A percentile compares a stretch with the other conserved stretches of the same genome.
Conservation (phyloP, 2,113 vertebrate species). For the Corydoras maculifer region DNA sequence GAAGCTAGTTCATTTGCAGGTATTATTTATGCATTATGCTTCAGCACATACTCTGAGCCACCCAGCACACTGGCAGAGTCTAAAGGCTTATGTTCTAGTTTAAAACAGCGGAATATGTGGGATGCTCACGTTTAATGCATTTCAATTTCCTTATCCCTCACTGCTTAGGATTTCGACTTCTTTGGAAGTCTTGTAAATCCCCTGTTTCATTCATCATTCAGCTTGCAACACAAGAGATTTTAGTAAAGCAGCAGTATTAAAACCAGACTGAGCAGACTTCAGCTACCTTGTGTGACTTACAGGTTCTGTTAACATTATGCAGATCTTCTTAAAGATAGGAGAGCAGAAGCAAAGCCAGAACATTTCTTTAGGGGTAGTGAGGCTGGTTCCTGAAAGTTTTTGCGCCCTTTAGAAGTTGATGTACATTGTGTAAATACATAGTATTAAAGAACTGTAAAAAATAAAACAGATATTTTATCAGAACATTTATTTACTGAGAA, state of each 20-base stretch:
- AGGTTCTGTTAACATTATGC: neutral
- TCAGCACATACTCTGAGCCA: constrained; percentile 7
- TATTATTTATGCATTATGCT: constrained; percentile 8
- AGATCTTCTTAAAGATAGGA: neutral
- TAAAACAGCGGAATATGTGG: constrained; percentile 7
- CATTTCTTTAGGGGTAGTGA: too few species aligned
- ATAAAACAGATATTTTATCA: too few species aligned
- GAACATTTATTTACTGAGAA: too few species aligned
- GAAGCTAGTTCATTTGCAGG: neutral
- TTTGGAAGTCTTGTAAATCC: constrained; percentile 9
- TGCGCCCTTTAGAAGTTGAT: too few species aligned
- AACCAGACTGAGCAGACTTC: constrained; percentile 20
- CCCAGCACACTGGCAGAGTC: neutral
- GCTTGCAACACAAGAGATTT: constrained; percentile 20
- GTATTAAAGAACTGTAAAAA: too few species aligned
- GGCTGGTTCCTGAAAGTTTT: too few species aligned
- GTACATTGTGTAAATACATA: too few species aligned
- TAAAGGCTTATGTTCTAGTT: constrained; percentile 20
- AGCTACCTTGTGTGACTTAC: neutral
- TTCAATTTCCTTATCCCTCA: constrained; percentile 13
- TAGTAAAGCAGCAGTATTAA: constrained; percentile 22
- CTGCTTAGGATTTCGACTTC: neutral
- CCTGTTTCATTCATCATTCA: constrained; percentile 20
- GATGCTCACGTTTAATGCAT: constrained; percentile 16
- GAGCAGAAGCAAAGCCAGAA: too few species aligned